phyloP scores from a whole-genome alignment of 2,797 vertebrate species.

The Chelidonichthys spinosus region DNA sequence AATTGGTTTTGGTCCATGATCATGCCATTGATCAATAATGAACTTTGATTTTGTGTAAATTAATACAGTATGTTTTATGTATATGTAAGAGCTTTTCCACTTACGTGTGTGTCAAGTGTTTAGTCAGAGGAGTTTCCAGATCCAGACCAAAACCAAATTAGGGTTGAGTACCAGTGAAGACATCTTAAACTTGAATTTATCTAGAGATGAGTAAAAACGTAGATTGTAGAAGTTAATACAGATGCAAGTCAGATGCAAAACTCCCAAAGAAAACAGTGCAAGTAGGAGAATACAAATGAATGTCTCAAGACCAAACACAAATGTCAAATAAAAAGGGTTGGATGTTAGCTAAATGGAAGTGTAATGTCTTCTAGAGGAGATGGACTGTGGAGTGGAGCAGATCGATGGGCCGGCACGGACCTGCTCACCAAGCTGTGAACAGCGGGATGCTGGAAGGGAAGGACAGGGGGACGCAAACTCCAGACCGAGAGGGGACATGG shows the following conservation, averaged over 20 bases:
- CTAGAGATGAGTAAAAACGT: neutral
- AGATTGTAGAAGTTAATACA: neutral
- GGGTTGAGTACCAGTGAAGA: neutral
- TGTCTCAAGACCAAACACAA: neutral
- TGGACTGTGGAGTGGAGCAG: conserved; percentile 94
- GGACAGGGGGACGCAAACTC: conserved; percentile 70
- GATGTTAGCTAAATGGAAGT: neutral
- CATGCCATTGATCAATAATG: neutral
- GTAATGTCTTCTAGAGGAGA: conserved; percentile 77
- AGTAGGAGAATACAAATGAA: neutral
- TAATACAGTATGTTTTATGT: neutral
- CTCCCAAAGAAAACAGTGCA: neutral
- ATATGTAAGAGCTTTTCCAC: too few relatives aligned
- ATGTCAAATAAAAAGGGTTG: neutral
- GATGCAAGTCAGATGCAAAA: neutral
- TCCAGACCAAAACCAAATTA: neutral
- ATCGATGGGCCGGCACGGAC: conserved; percentile 87
- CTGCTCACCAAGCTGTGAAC: conserved; percentile 86
- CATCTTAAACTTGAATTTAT: neutral
- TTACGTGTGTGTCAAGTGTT: neutral
- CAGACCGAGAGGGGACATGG: conserved; percentile 81
- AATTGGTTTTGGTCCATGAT: neutral
- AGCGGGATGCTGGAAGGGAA: conserved; percentile 90
- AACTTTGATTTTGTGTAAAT: neutral
- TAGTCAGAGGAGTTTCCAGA: neutral